These are phyloP conservation scores for Chrysomela aeneicollis DNA, from an alignment of 2,888 invertebrate species.

Conservation along the genomic window DNA sequence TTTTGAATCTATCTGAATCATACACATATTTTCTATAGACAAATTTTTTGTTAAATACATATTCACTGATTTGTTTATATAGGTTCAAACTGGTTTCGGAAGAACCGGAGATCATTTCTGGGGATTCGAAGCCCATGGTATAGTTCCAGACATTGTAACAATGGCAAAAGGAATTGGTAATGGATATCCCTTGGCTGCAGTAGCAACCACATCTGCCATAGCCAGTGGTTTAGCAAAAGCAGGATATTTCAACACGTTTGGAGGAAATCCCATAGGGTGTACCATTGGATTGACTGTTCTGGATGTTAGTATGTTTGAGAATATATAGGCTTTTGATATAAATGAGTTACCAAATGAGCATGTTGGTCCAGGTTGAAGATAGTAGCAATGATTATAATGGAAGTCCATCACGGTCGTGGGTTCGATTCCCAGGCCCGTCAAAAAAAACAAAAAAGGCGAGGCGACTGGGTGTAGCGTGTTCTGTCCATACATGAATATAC, in stretches of 20 bases:
- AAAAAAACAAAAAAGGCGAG: no score
- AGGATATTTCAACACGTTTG: conserved; percentile 93
- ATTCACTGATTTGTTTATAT: no score
- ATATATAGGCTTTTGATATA: no score
- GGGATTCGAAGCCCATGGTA: conserved; percentile 92
- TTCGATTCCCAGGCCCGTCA: no score
- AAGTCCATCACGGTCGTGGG: no score
- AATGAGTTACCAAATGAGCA: not conserved
- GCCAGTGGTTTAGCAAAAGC: conserved; percentile 80
- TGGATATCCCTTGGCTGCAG: conserved; percentile 95
- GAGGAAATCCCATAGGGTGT: conserved; percentile 92
- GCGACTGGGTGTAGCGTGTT: no score
- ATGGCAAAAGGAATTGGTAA: conserved; percentile 96
- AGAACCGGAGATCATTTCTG: conserved; percentile 93
- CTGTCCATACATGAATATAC: no score
- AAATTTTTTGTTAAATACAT: no score
- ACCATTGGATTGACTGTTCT: conserved; percentile 91
- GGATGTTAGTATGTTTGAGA: conserved; percentile 69
- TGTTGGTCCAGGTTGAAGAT: no score
- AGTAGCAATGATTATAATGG: no score
- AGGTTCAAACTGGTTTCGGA: conserved; percentile 97
- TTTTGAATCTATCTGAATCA: no score
- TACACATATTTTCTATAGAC: no score
- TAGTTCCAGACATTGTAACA: conserved; percentile 92
- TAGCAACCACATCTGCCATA: conserved; percentile 90